phyloP scores from a whole-genome alignment of 30 jellyfish, hydroid and myxozoan species.

The Rhopilema esculentum region DNA sequence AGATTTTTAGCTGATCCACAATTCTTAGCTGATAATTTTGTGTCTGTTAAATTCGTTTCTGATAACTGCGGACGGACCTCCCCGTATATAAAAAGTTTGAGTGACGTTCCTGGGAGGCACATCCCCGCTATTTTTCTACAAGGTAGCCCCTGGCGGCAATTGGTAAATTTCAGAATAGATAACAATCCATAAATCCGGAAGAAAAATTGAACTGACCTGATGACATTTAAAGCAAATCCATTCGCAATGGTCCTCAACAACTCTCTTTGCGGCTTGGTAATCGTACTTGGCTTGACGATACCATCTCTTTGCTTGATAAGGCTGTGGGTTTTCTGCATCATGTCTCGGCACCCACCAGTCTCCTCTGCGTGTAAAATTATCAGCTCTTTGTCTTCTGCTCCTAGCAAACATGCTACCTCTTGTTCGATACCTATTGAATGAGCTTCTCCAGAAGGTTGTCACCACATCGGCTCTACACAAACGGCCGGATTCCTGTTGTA shows the following conservation, averaged over 20 bases:
- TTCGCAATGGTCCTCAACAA: conserved; percentile 20
- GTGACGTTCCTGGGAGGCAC: too few species aligned
- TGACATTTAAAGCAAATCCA: conserved; percentile 83
- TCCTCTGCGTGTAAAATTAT: not conserved
- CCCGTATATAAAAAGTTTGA: too few species aligned
- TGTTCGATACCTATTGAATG: not conserved
- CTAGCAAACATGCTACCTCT: conserved; percentile 27
- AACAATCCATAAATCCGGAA: not conserved
- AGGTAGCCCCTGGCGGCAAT: too few species aligned
- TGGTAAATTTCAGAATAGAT: not conserved
- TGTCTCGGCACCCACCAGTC: conserved; percentile 51
- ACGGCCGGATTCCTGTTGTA: conserved; percentile 49
- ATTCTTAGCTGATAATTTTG: too few species aligned
- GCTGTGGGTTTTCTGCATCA: conserved; percentile 76
- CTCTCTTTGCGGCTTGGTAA: conserved; percentile 48
- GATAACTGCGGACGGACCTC: too few species aligned
- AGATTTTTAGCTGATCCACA: too few species aligned
- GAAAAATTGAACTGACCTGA: conserved; percentile 81
- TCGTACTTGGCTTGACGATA: conserved; percentile 75
- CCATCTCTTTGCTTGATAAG: conserved; percentile 87
- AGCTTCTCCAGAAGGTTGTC: not conserved
- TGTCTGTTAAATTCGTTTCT: too few species aligned
- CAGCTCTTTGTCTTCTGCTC: not conserved
- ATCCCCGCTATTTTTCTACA: too few species aligned
- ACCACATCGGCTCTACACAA: conserved; percentile 15